Conservation (phyloP, 2,888 invertebrate genomes). For the Digitonthophagus gazella region DNA sequence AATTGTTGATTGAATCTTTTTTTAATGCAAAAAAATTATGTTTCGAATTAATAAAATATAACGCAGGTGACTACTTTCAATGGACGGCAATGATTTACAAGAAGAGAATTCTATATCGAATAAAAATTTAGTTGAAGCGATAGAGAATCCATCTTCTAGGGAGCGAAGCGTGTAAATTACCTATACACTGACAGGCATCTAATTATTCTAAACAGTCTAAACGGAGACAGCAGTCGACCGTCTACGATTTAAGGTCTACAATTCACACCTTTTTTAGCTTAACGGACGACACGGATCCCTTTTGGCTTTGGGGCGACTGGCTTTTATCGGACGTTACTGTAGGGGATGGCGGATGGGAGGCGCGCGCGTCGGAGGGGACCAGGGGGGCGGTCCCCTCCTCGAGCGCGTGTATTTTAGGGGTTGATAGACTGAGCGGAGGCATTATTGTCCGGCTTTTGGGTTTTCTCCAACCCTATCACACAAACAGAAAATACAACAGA, state of each 20-base stretch:
- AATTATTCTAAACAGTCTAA: background rate
- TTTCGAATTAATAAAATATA: no score
- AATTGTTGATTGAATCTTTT: no score
- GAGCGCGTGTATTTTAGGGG: constrained; percentile 54
- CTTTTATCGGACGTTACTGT: constrained; percentile 56
- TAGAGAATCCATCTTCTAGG: background rate
- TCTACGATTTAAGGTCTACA: constrained; percentile 26
- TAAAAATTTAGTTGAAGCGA: no score
- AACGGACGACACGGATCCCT: constrained; percentile 55
- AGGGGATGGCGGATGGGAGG: constrained; percentile 52
- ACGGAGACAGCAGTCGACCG: background rate
- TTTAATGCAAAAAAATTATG: no score
- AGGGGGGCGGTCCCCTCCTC: constrained; percentile 49
- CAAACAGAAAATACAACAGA: constrained; percentile 33
- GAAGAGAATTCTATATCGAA: background rate
- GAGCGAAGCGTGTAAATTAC: background rate
- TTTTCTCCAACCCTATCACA: constrained; percentile 72
- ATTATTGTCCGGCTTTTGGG: constrained; percentile 74
- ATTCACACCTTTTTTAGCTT: constrained; percentile 55
- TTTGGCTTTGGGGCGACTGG: constrained; percentile 54
- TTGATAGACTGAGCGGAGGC: constrained; percentile 59
- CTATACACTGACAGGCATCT: constrained; percentile 6
- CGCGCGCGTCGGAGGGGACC: constrained; percentile 47
- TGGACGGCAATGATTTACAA: no score
- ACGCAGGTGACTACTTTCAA: background rate